phyloP scores from a whole-genome alignment of 2,888 invertebrate species.

The Pollenia amentaria region DNA sequence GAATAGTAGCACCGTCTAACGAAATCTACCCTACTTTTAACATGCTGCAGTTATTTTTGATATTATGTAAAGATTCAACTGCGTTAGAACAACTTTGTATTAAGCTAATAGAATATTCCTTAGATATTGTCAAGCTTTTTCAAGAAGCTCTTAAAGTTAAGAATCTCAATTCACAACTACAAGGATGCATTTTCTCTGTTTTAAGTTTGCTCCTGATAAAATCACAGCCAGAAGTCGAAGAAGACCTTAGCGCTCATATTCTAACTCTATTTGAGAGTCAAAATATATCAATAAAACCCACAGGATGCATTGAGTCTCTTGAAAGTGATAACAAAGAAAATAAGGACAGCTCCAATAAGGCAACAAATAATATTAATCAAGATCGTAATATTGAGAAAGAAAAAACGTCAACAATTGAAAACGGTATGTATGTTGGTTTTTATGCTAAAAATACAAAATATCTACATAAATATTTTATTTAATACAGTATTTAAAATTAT shows the following conservation, averaged over 20 bases:
- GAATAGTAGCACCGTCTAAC: conserved; percentile 50
- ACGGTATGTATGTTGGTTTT: conserved; percentile 28
- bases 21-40: conserved; percentile 51
- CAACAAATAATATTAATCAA: background rate
- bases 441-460: too few species aligned
- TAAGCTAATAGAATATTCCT: conserved; percentile 72
- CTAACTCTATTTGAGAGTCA: conserved; percentile 36
- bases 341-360: background rate
- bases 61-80: conserved; percentile 79
- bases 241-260: conserved; percentile 33
- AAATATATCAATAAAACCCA: conserved; percentile 65
- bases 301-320: background rate
- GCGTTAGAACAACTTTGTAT: conserved; percentile 78
- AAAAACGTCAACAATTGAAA: background rate
- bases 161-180: conserved; percentile 74
- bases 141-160: conserved; percentile 74
- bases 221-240: conserved; percentile 71
- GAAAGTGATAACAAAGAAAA: conserved; percentile 52
- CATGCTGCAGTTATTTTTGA: conserved; percentile 78
- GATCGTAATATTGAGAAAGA: background rate
- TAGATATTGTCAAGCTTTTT: conserved; percentile 76
- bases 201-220: conserved; percentile 78
- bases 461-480: too few species aligned
- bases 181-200: conserved; percentile 76
- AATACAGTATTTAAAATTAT: too few species aligned